A percentile compares a stretch with the other conserved stretches of the same genome.
phyloP scores from a whole-genome alignment of 2,797 vertebrate species.

The Furcifer pardalis region DNA sequence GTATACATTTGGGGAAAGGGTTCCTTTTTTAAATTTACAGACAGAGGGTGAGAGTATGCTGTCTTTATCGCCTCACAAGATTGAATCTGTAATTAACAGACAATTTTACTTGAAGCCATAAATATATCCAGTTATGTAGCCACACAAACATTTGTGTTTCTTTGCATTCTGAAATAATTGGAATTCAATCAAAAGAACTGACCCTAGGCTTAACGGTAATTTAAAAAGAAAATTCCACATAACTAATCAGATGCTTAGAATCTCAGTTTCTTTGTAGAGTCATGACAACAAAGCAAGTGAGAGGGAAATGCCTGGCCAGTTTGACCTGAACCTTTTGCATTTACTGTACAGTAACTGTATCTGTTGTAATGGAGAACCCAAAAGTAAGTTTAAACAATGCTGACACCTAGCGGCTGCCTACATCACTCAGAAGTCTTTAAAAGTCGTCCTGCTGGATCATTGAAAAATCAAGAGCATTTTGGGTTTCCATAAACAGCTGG shows the following conservation, averaged over 20 bases:
- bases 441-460: background rate
- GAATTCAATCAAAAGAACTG: background rate
- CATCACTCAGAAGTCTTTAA: background rate
- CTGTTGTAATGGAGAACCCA: background rate
- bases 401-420: slow-evolving; percentile 71
- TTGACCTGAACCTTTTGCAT: accelerated
- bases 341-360: no score
- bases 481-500: background rate
- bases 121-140: no score
- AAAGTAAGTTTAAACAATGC: slow-evolving; percentile 51
- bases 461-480: no score
- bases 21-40: no score
- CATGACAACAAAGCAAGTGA: background rate
- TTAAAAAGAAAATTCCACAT: background rate
- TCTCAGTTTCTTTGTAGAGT: background rate
- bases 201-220: background rate
- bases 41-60: no score
- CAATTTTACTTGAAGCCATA: no score
- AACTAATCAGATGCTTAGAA: background rate
- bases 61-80: no score
- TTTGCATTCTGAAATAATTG: background rate
- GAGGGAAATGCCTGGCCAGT: background rate
- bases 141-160: background rate
- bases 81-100: no score
- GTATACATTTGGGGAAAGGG: no score